These are phyloP conservation scores for Sebastes flavidus DNA, from an alignment of 2,797 vertebrate genomes.

Conservation along the genomic window DNA sequence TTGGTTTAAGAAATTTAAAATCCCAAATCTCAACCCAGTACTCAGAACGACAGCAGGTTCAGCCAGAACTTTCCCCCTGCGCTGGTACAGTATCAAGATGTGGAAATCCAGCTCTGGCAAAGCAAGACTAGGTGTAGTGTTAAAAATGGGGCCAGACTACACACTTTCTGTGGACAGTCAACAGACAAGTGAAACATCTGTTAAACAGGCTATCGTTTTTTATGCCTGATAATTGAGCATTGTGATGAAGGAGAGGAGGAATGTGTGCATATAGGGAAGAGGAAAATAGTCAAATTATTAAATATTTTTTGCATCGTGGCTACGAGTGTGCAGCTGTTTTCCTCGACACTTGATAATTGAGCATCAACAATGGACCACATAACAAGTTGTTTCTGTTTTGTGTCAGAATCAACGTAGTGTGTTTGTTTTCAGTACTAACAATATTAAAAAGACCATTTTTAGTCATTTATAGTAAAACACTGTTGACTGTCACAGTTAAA, in stretches of 20 bases:
- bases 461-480: background rate
- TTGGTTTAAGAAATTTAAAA: constrained; percentile 16
- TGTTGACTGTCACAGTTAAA: background rate
- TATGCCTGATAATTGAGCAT: background rate
- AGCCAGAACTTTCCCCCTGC: background rate
- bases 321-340: background rate
- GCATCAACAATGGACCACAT: background rate
- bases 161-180: background rate
- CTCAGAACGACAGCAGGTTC: constrained; percentile 9
- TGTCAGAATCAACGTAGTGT: background rate
- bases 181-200: background rate
- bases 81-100: background rate
- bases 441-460: background rate
- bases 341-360: background rate
- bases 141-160: background rate
- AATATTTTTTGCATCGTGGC: too few species aligned
- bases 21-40: background rate
- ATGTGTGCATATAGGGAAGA: background rate
- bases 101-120: background rate
- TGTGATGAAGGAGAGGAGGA: background rate
- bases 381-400: background rate
- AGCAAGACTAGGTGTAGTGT: background rate
- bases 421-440: background rate
- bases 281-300: background rate
- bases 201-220: background rate